Base-by-base conservation (phyloP, 92 coral and sea anemone genomes). In the Paramuricea clavata region DNA sequence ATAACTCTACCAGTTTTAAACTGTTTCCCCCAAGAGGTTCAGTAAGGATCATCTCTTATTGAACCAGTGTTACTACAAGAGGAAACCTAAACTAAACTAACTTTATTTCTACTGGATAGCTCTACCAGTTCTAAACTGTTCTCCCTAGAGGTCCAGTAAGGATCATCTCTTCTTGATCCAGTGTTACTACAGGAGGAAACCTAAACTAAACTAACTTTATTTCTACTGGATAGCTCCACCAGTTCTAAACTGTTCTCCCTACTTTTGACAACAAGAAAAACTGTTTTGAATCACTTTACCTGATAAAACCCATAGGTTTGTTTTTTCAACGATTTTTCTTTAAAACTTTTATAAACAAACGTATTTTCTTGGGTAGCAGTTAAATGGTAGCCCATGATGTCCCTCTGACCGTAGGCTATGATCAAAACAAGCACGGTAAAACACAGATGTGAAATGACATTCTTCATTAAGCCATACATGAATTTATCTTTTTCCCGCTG, bases 361-460 rank as follows among this genome's bases (percentile, higher is more conserved):
- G 74, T 88, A 25, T 92, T 90, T 30, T 86, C 86, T 39, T 91
- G 89, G 21, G 95, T 89, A 44, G 78, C 84, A n/a, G 90, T 93
- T 42, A 93, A 95, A 31, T 82, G 87, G 60, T 89, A 97, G 0
- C 95, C 93, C 12, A 69, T 71, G 12, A 82, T 60, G 69, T 97
- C 99, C 49, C 95, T 86, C 35, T 91, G 90, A 0, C 99, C 97
- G 83, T 97, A 93, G 22, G 98, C 96, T 35, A 97, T 93, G 59
- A 97, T 85, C 27, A 97, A 83, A 27, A 91, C 92, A 25, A 94
- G 85, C 33, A 90, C 47, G 54, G 84, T 64, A 44, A 97, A 97
- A 28, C 87, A 41, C 17, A 92, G 65, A 49, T 89, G 94, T 6
- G 94, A 85, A n/a, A 82, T 84, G 11, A 97, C 72, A 43, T 93